Evolutionary conservation across 2,797 vertebrate genomes (phyloP), one percentile per base, ranked within the genome.

Genomic region (Rhinogobio ventralis): DNA sequence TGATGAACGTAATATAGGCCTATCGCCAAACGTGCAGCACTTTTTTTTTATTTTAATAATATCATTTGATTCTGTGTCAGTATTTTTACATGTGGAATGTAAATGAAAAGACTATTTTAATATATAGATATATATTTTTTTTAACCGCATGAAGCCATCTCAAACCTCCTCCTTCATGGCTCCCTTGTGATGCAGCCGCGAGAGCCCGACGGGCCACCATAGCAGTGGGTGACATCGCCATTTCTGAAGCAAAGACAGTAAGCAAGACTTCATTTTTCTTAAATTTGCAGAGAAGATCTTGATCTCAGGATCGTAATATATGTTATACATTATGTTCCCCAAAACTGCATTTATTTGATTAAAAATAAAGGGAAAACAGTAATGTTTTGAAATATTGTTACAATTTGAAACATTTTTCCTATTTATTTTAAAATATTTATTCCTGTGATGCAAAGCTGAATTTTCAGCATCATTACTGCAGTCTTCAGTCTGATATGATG

Each of bases 121-220:
- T 62, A 7, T 15, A 30, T 14, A 25, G 11, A 33, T 33, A 36
- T 33, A n/a, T 57, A 13, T 13, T 1, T 30, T 71, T 23, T 45
- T 23, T 5, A 60, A 30, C 74, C 10, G 7, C 2, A 25, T 28
- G 10, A 66, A 7, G 62, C 55, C 45, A 67, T 23, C 42, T 82
- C 90, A 87, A 33, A 96, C 95, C 93, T 93, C 90, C 93, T 82
- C 92, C 94, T 2, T 94, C 95, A 0, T 91, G 92, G 77, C 92
- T 88, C 0, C 91, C 88, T 3, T 93, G 92, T 23, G 94, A 93
- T 15, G 95, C 95, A 28, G 95, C 95, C 9, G 94, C 88, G 25
- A 96, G 42, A 81, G 82, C 89, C 53, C 93, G 90, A 1, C 92
- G 91, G 33, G 93, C 90, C 1, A 87, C 93, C 53, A 90, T 23